Evolutionary conservation across 2,888 invertebrate species (phyloP).

Genomic region (Mycogona germanica): DNA sequence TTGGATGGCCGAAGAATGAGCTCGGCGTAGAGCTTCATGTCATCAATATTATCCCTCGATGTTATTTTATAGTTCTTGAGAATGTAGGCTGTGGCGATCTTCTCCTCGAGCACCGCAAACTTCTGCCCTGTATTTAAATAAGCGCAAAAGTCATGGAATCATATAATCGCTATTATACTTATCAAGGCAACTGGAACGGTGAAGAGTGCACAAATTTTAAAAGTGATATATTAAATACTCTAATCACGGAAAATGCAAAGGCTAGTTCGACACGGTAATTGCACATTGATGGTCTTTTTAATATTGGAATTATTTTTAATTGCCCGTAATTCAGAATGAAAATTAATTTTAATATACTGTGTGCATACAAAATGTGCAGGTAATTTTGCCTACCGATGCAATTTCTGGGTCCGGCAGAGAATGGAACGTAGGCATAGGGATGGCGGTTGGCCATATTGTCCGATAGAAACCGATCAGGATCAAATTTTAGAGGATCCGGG

Average conservation of each 20-base stretch:
- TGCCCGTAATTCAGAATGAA: too few relatives aligned
- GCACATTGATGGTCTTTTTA: too few relatives aligned
- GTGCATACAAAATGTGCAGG: too few relatives aligned
- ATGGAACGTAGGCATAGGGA: conserved; percentile 36
- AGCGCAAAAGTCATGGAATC: not conserved
- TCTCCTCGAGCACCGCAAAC: conserved; percentile 18
- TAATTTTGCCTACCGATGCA: conserved; percentile 18
- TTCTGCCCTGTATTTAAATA: conserved; percentile 12
- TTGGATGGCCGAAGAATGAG: conserved; percentile 9
- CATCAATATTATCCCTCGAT: conserved; percentile 1
- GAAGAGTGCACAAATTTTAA: too few relatives aligned
- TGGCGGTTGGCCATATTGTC: conserved; percentile 60
- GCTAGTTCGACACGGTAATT: too few relatives aligned
- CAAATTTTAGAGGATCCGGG: conserved; percentile 53
- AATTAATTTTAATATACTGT: too few relatives aligned
- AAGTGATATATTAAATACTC: too few relatives aligned
- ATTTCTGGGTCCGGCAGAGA: conserved; percentile 36
- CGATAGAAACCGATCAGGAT: conserved; percentile 66
- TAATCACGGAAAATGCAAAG: too few relatives aligned
- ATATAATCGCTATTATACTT: too few relatives aligned
- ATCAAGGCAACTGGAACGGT: too few relatives aligned
- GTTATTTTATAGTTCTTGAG: conserved; percentile 10
- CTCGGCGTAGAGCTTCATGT: conserved; percentile 1
- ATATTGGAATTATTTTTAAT: too few relatives aligned
- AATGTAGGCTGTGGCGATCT: conserved; percentile 5